These are phyloP conservation scores for Pseudobourletiella spinata DNA, from an alignment of 1,140 invertebrate genomes.

Conservation along the genomic window DNA sequence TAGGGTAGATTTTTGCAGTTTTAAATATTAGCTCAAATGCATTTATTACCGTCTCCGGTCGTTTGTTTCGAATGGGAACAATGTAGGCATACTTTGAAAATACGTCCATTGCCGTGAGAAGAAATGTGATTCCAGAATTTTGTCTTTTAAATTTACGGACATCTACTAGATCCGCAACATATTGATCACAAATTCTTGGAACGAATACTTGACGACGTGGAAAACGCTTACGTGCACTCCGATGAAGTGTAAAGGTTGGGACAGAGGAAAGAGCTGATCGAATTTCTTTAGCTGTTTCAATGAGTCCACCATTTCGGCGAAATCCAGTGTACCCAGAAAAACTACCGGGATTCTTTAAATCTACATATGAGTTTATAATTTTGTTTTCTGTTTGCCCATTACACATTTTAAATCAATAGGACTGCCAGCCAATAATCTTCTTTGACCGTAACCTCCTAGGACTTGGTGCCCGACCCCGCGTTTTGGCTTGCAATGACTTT, in stretches of 20 bases:
- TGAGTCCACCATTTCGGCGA: not conserved
- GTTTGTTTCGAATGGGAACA: slow-evolving; percentile 5
- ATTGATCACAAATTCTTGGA: not conserved
- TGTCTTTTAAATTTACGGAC: not conserved
- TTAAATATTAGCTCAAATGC: slow-evolving; percentile 16
- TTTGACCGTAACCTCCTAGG: no score
- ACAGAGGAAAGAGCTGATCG: not conserved
- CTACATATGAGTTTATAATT: no score
- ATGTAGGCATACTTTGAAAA: not conserved
- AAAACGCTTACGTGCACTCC: not conserved
- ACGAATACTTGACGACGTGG: not conserved
- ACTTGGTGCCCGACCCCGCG: no score
- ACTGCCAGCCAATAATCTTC: no score
- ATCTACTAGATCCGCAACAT: not conserved
- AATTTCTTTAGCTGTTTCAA: not conserved
- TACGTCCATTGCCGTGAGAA: not conserved
- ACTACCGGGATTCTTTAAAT: no score
- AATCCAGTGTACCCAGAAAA: not conserved
- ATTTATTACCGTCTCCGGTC: not conserved
- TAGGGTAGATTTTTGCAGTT: not conserved
- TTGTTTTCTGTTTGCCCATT: no score
- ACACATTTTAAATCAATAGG: no score
- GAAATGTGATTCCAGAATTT: not conserved
- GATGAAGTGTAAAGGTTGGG: not conserved
- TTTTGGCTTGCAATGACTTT: no score